phyloP scores from a whole-genome alignment of 2,113 vertebrate genomes.

The Tupaia tana region DNA sequence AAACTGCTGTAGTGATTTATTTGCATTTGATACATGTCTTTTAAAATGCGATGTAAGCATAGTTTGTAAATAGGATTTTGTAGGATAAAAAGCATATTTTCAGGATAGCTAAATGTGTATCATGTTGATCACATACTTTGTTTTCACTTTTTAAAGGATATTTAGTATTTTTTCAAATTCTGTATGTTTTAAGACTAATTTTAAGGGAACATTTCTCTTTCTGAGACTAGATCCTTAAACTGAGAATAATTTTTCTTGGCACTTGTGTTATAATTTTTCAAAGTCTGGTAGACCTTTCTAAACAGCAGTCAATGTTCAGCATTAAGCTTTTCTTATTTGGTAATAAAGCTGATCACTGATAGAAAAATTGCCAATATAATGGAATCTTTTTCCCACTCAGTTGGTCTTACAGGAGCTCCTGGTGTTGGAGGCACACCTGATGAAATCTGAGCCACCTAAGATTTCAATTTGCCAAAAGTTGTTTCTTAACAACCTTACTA shows the following conservation, averaged over 20 bases:
- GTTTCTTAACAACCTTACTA: constrained; percentile 11
- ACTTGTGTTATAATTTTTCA: constrained; percentile 41
- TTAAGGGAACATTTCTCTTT: constrained; percentile 55
- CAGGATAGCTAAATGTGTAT: constrained; percentile 28
- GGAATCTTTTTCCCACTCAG: background rate
- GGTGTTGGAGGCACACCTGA: background rate
- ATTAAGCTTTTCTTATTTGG: background rate
- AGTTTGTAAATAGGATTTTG: constrained; percentile 69
- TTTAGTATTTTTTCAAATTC: constrained; percentile 25
- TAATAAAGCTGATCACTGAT: background rate
- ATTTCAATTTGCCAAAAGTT: background rate
- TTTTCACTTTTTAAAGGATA: constrained; percentile 35
- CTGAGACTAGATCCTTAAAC: constrained; percentile 18
- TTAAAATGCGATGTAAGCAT: constrained; percentile 45
- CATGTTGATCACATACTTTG: constrained; percentile 39
- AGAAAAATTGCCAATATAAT: background rate
- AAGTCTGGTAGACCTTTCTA: constrained; percentile 13
- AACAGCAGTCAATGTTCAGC: constrained; percentile 27
- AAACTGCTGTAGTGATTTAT: constrained; percentile 4
- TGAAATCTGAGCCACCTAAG: background rate
- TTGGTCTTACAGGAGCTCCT: background rate
- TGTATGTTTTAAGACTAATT: constrained; percentile 48
- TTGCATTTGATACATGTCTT: constrained; percentile 51
- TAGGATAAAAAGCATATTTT: constrained; percentile 31
- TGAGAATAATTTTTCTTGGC: constrained; percentile 23